These are phyloP conservation scores for Phymorhynchus buccinoides DNA, from an alignment of 1,140 invertebrate species.

Conservation along the genomic window DNA sequence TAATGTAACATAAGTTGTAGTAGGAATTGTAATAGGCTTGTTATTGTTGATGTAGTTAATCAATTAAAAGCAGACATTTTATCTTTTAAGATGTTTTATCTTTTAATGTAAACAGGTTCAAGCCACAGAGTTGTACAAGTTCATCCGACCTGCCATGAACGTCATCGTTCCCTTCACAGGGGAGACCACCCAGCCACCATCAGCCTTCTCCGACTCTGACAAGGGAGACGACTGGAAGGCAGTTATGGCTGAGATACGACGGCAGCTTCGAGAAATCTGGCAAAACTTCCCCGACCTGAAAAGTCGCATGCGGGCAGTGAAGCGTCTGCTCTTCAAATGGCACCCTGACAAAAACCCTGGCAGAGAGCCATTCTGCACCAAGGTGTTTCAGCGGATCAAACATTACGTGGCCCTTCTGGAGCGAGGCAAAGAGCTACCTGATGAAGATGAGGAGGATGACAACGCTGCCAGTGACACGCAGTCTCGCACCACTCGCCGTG, in stretches of 20 bases:
- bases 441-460: not conserved
- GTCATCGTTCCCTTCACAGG: not conserved
- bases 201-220: not conserved
- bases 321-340: slow-evolving; percentile 66
- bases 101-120: slow-evolving; percentile 34
- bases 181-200: not conserved
- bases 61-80: no score
- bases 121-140: slow-evolving; percentile 56
- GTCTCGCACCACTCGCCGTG: not conserved
- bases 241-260: slow-evolving; percentile 49
- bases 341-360: slow-evolving; percentile 70
- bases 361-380: slow-evolving; percentile 55
- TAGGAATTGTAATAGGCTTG: no score
- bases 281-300: slow-evolving; percentile 38
- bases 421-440: slow-evolving; percentile 37
- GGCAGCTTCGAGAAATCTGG: slow-evolving; percentile 53
- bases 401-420: slow-evolving; percentile 47
- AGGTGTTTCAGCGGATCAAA: slow-evolving; percentile 60
- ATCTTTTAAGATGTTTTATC: not conserved
- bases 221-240: slow-evolving; percentile 27
- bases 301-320: slow-evolving; percentile 56
- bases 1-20: no score
- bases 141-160: slow-evolving; percentile 41
- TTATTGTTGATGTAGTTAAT: no score
- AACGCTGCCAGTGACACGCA: not conserved